Percentiles rank a stretch among this genome's conserved stretches.
Conservation (phyloP, 2,113 vertebrate genomes). For the human region DNA sequence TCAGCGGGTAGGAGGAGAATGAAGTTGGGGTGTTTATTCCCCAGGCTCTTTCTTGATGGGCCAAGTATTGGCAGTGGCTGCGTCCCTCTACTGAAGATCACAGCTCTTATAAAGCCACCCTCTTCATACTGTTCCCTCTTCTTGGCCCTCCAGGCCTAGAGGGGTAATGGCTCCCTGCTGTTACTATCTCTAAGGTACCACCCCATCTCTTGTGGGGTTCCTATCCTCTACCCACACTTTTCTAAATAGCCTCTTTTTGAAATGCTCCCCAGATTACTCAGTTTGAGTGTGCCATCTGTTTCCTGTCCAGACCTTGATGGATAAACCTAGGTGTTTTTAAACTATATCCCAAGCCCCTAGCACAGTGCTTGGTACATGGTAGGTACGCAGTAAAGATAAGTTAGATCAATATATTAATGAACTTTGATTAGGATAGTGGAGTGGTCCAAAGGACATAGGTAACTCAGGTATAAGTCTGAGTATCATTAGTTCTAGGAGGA, state of each 20-base stretch:
- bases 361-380: background rate
- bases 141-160: background rate
- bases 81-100: background rate
- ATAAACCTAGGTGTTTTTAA: constrained; percentile 8
- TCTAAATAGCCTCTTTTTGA: background rate
- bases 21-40: constrained; percentile 21
- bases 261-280: background rate
- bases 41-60: constrained; percentile 20
- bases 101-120: background rate
- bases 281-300: background rate
- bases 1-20: background rate
- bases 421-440: background rate
- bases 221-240: background rate
- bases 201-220: background rate
- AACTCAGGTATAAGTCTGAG: background rate
- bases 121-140: background rate
- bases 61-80: background rate
- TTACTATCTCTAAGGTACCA: background rate
- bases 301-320: background rate
- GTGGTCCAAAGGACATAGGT: background rate
- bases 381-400: background rate
- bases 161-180: background rate
- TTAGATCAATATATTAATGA: background rate
- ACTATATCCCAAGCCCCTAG: background rate
- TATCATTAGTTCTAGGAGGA: background rate